Evolutionary conservation across 2,113 vertebrate genomes (phyloP).

Genomic region (Cephalophus harveyi): DNA sequence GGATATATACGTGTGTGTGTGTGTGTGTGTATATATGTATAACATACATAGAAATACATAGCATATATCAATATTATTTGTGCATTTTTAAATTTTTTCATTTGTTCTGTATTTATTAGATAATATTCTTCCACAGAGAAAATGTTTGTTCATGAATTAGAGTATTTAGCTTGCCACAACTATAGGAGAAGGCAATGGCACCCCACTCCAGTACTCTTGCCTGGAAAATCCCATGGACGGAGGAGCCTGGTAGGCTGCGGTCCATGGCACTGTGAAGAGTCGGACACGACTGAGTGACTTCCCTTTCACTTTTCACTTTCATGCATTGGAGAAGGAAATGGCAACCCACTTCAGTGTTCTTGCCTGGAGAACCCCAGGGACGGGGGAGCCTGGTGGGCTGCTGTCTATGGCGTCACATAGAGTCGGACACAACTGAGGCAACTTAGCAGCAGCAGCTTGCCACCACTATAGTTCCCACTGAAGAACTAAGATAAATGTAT

Average conservation of each 20-base stretch:
- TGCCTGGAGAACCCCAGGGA: too few species aligned
- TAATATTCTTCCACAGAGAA: not conserved
- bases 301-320: too few species aligned
- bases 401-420: too few species aligned
- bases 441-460: not conserved
- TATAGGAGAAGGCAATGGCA: not conserved
- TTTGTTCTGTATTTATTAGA: not conserved
- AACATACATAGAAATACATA: not conserved
- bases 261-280: too few species aligned
- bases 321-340: too few species aligned
- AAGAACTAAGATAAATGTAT: not conserved
- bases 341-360: too few species aligned
- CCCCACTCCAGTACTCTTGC: too few species aligned
- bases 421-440: too few species aligned
- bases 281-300: too few species aligned
- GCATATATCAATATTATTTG: not conserved
- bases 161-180: not conserved
- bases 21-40: not conserved
- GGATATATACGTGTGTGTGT: not conserved
- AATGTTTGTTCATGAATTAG: not conserved
- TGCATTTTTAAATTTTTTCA: not conserved
- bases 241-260: too few species aligned
- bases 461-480: not conserved
- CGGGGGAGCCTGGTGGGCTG: too few species aligned
- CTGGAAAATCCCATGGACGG: too few species aligned